Evolutionary conservation across 2,888 invertebrate genomes (phyloP).

Genomic region (Ophion ellenae): DNA sequence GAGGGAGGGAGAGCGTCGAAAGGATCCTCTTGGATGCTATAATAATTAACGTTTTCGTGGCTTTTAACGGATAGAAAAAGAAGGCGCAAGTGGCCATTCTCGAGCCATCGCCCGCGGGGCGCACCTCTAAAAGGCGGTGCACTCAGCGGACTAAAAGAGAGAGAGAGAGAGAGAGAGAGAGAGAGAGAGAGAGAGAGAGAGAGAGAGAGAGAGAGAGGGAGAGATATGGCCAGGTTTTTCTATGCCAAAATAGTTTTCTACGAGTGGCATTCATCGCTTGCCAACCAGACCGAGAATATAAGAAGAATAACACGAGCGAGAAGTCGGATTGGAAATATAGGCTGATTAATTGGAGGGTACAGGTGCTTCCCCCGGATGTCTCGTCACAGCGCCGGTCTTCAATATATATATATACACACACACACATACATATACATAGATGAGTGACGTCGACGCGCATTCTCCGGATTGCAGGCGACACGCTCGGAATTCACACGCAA

Average conservation of each 20-base stretch:
- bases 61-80: conserved; percentile 31
- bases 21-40: conserved; percentile 40
- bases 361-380: conserved; percentile 57
- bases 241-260: conserved; percentile 78
- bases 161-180: no score
- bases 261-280: conserved; percentile 77
- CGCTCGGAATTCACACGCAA: no score
- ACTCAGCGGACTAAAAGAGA: not conserved
- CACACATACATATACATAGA: no score
- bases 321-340: conserved; percentile 42
- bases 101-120: conserved; percentile 6
- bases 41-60: conserved; percentile 54
- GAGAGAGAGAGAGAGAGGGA: conserved; percentile 63
- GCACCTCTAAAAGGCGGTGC: not conserved
- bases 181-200: conserved; percentile 50
- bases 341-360: conserved; percentile 57
- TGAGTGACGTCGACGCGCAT: no score
- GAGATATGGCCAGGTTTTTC: conserved; percentile 76
- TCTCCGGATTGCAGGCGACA: no score
- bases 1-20: conserved; percentile 48
- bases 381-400: not conserved
- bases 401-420: no score
- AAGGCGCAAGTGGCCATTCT: conserved; percentile 20
- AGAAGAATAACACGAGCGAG: conserved; percentile 38
- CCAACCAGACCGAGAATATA: conserved; percentile 73